Evolutionary conservation across 2,113 vertebrate genomes (phyloP), one percentile per base, ranked within the genome.

Genomic region (Clupea harengus): DNA sequence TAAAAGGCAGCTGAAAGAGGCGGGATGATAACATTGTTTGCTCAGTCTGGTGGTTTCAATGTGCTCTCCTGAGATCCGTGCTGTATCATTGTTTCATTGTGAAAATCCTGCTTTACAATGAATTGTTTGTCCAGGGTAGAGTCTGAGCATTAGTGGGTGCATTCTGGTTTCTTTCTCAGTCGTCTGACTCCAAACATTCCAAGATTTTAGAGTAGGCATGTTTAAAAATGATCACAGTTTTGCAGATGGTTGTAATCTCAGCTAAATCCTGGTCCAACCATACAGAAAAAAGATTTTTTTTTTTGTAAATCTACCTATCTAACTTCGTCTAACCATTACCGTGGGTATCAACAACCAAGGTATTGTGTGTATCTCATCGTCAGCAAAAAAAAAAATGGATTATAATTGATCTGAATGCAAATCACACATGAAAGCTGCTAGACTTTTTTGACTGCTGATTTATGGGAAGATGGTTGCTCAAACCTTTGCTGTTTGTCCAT

Each of bases 1-100:
- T 75, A 32, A 75, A 39, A 75, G 67, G 67, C 9, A 11, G 15
- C 15, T 32, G 67, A 75, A 32, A 39, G 13, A 75, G 10, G 10
- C 28, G 6, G 28, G 17, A 83, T 39, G 50, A 25, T 44, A 57
- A 44, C 82, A 54, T 44, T 83, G 82, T 83, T 83, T 57, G 32
- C 54, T 39, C 45, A 52, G 47, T 54, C 52, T 64, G 18, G n/a
- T 45, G 60, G 22, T 72, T 22, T 72, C 83, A 72, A 22, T 72
- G 57, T 9, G 13, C 57, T 8, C 18, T 4, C n/a, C n/a, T 60
- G 46, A 52, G 46, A 2, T 45, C 75, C 54, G 64, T 2, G 46
- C 18, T 57, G 28, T 39, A 75, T 39, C 67, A 11, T 17, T 75
- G 28, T 3, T 39, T 13, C 28, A 28, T 39, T 39, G 39, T 15